These are phyloP conservation scores for Sebastes oblongus DNA, from an alignment of 2,797 vertebrate genomes.

Conservation along the genomic window DNA sequence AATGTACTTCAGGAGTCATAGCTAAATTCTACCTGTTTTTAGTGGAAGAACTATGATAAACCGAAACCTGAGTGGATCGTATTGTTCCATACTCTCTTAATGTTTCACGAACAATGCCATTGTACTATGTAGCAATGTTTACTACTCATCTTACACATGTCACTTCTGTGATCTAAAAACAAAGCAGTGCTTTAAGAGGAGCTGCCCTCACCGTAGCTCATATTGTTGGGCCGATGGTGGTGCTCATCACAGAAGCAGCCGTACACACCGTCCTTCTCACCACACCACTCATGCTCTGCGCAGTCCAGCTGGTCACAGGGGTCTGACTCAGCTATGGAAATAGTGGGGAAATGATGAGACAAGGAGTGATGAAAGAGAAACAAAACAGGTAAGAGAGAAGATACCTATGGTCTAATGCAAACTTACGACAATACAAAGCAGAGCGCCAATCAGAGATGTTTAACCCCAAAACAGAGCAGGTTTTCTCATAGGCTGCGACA, in stretches of 20 bases:
- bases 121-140: background rate
- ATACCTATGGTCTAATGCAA: background rate
- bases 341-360: background rate
- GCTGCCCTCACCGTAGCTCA: constrained; percentile 57
- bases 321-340: constrained; percentile 45
- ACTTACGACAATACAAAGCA: constrained; percentile 53
- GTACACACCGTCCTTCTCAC: constrained; percentile 52
- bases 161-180: background rate
- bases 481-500: constrained; percentile 69
- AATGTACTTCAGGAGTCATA: background rate
- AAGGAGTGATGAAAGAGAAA: background rate
- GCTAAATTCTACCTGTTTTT: background rate
- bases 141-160: background rate
- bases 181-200: background rate
- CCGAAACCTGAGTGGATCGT: background rate
- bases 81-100: background rate
- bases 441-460: constrained; percentile 63
- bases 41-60: background rate
- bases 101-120: background rate
- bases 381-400: background rate
- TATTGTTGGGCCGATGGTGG: constrained; percentile 60
- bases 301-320: constrained; percentile 64
- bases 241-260: constrained; percentile 72
- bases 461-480: constrained; percentile 52
- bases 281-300: constrained; percentile 72